Evolutionary conservation across 2,888 invertebrate species (phyloP), one percentile per base, ranked within the genome.

Genomic region (Campaea margaritaria): DNA sequence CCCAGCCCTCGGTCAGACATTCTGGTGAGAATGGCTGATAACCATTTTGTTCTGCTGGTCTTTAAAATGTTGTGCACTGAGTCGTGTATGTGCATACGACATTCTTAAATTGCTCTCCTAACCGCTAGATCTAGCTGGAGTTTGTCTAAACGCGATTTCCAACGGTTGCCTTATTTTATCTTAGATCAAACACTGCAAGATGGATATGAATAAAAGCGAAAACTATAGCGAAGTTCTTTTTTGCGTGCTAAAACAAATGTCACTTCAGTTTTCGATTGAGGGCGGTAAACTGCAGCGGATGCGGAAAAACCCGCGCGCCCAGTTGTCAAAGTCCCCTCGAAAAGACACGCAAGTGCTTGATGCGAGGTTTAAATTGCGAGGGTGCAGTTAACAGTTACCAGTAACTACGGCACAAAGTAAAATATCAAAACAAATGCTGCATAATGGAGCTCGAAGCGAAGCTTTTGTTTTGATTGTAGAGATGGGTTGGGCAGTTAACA

Each of bases 1-100:
- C 78, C 81, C 82, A 78, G 79, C 83, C 82, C 85, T 85, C 81
- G 82, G 80, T 83, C 80, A 86, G 82, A 86, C 85, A 27, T 43
- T 43, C 43, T 43, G n/a, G 27, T 43, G 16, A n/a, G 42, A 9
- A 42, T 16, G 16, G 85, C 80, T 14, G 14, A 39, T n/a, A n/a
- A n/a, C 1, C 12, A n/a, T 12, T n/a, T 39, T 39, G 9, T 39
- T 39, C 8, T 14, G 14, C 39, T 39, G 39, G 39, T 39, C n/a
- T 5, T 5, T 14, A 5, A 8, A 39, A 14, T 31, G 2, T 31
- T 31, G 10, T 31, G 31, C 31, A 9, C 10, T 10, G 31, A 9
- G 10, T 31, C 8, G 31, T 1, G 10, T 9, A 31, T 7, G 31
- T 31, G 21, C 21, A 21, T 21, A 5, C 21, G 21, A 5, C 21